A percentile compares a stretch with the other conserved stretches of the same genome.
These are phyloP conservation scores for Drosophila truncata DNA, from an alignment of 1,140 invertebrate species.

Conservation along the genomic window DNA sequence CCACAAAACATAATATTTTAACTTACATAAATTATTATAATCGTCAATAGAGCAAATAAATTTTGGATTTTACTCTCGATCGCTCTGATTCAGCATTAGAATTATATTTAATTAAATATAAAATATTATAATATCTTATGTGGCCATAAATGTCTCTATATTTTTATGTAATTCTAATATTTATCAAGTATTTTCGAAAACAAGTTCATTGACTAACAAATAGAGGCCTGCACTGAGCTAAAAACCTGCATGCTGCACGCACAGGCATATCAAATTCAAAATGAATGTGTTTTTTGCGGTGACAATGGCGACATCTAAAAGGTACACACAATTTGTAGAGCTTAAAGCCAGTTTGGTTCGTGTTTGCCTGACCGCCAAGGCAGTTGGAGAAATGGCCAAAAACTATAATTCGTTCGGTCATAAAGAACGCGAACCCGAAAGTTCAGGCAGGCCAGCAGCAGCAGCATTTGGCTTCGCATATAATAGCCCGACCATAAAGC, in stretches of 20 bases:
- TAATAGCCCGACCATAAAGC: constrained; percentile 11
- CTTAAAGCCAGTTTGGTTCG: constrained; percentile 11
- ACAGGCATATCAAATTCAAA: constrained; percentile 57
- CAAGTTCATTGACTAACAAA: constrained; percentile 18
- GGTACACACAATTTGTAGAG: constrained; percentile 15
- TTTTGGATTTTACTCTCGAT: too few relatives aligned
- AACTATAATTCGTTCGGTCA: constrained; percentile 44
- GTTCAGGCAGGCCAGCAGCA: constrained; percentile 20
- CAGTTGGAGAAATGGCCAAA: constrained; percentile 4
- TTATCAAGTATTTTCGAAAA: neutral
- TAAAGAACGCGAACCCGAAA: constrained; percentile 34
- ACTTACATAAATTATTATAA: too few relatives aligned
- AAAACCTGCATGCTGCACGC: constrained; percentile 44
- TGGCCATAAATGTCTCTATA: neutral
- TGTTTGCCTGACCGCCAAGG: constrained; percentile 2
- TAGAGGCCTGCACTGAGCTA: neutral
- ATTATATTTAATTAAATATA: neutral
- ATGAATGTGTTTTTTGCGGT: constrained; percentile 29
- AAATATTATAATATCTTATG: neutral
- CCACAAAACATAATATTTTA: too few relatives aligned
- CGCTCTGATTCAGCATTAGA: neutral
- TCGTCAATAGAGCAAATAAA: too few relatives aligned
- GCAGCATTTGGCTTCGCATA: constrained; percentile 10
- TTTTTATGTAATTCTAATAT: neutral
- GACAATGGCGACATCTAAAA: constrained; percentile 28